Evolutionary conservation across 2,888 invertebrate species (phyloP), one percentile per base, ranked within the genome.

Genomic region (Vanessa cardui): DNA sequence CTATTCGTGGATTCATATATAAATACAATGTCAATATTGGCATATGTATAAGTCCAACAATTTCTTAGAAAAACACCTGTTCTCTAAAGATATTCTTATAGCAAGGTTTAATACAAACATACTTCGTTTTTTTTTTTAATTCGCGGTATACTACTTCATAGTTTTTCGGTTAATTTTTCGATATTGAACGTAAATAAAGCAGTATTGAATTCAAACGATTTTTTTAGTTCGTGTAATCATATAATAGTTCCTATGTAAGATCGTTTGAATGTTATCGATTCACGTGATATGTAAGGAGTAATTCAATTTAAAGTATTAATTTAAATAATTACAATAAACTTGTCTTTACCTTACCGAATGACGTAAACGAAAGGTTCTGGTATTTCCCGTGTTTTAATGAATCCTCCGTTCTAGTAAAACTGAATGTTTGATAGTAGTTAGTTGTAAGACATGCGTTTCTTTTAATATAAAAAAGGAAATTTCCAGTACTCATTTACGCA

Each of bases 301-400:
- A 54, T 54, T 26, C 21, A 67, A 64, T 64, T 64, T 39, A 54
- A 62, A 20, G 46, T 16, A 45, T 63, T 58, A 61, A 62, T 58
- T 64, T 49, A 58, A 62, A 56, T 67, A 63, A 66, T 68, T 70
- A 45, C 52, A 26, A 52, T 70, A 68, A 61, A 65, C 49, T 68
- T 68, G 68, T 71, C 71, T 72, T 68, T 65, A 64, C 69, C 72
- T 70, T 71, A 72, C 69, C 54, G 65, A 73, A 66, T 82, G 83
- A 84, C 82, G 83, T 73, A 82, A 74, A 76, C 66, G 50, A 54
- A 70, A 76, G 78, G 74, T 77, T 75, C 72, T 77, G 83, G 83
- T 76, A 79, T 80, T 77, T 76, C 80, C 82, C 77, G 69, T 59
- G 62, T 75, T 70, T 65, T 64, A 73, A 77, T 74, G 67, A 73